Percentiles rank a stretch among this genome's conserved stretches.
Conservation (phyloP, 2,888 invertebrate genomes). For the Tiphia femorata region DNA sequence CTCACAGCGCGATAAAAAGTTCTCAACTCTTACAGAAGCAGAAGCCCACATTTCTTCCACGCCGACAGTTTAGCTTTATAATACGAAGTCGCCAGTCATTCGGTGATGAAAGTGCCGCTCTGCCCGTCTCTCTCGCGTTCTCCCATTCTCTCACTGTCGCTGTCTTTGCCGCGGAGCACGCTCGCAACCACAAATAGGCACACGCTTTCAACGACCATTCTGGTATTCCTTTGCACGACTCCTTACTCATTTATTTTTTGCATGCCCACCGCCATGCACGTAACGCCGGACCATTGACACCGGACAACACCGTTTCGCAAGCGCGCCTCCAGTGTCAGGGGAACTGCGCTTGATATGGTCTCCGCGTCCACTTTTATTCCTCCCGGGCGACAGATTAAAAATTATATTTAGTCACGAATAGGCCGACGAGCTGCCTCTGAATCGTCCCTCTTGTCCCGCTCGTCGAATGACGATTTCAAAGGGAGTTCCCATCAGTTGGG, state of each 20-base stretch:
- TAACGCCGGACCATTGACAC: slow-evolving; percentile 42
- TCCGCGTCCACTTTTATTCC: slow-evolving; percentile 22
- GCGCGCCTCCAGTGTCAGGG: slow-evolving; percentile 22
- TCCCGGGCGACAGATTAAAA: slow-evolving; percentile 15
- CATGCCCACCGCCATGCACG: slow-evolving; percentile 34
- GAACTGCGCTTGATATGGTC: slow-evolving; percentile 17
- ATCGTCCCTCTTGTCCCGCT: too few species aligned
- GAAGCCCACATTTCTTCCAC: slow-evolving; percentile 54
- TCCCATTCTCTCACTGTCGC: slow-evolving; percentile 4
- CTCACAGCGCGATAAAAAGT: slow-evolving; percentile 60
- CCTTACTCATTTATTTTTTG: too few species aligned
- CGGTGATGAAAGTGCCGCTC: slow-evolving; percentile 58
- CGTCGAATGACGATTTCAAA: not conserved
- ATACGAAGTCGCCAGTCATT: slow-evolving; percentile 62
- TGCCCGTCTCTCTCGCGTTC: slow-evolving; percentile 14
- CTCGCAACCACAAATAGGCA: too few species aligned
- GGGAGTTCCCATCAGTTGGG: too few species aligned
- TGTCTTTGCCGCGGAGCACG: too few species aligned
- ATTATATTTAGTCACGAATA: slow-evolving; percentile 5
- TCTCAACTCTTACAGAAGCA: slow-evolving; percentile 47
- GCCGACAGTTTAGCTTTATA: slow-evolving; percentile 56
- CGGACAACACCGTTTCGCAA: slow-evolving; percentile 27
- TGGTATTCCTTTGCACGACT: slow-evolving; percentile 38
- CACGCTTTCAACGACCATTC: slow-evolving; percentile 34
- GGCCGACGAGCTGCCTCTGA: slow-evolving; percentile 12